phyloP scores from a whole-genome alignment of 2,888 invertebrate species.

The Pachymerium ferrugineum region DNA sequence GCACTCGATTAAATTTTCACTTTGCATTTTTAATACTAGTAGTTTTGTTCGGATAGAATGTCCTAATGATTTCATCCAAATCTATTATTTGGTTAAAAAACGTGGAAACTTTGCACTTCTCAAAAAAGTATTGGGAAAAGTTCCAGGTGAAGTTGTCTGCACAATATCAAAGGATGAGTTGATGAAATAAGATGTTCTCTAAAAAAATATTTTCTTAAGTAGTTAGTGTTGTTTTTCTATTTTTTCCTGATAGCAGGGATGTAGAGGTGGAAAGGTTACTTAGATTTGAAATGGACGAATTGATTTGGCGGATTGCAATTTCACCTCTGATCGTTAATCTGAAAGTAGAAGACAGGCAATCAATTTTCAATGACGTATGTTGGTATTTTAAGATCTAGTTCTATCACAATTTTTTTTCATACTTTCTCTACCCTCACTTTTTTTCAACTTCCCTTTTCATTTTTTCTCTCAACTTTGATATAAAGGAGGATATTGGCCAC shows the following conservation, averaged over 20 bases:
- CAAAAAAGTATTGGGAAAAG: not conserved
- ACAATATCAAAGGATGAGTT: not conserved
- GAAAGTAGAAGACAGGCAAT: conserved; percentile 14
- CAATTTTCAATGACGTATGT: conserved; percentile 27
- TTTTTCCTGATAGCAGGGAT: not conserved
- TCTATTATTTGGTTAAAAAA: no score
- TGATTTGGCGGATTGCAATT: conserved; percentile 11
- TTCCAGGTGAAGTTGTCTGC: not conserved
- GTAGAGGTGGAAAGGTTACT: conserved; percentile 7
- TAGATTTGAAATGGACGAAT: not conserved
- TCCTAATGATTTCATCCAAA: no score
- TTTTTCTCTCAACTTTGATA: no score
- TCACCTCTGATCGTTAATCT: conserved; percentile 25
- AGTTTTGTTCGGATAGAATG: no score
- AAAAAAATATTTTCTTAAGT: not conserved
- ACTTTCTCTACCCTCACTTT: not conserved
- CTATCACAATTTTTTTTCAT: not conserved
- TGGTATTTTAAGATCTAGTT: conserved; percentile 11
- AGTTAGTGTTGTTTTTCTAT: not conserved
- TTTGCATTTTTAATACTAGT: no score
- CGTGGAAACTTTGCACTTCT: no score
- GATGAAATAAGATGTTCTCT: not conserved
- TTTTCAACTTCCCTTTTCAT: not conserved
- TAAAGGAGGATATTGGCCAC: conserved; percentile 17
- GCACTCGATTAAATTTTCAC: no score